Percentiles rank a stretch among this genome's conserved stretches.
phyloP scores from a whole-genome alignment of 2,113 vertebrate genomes.

The Crotophaga sulcirostris region DNA sequence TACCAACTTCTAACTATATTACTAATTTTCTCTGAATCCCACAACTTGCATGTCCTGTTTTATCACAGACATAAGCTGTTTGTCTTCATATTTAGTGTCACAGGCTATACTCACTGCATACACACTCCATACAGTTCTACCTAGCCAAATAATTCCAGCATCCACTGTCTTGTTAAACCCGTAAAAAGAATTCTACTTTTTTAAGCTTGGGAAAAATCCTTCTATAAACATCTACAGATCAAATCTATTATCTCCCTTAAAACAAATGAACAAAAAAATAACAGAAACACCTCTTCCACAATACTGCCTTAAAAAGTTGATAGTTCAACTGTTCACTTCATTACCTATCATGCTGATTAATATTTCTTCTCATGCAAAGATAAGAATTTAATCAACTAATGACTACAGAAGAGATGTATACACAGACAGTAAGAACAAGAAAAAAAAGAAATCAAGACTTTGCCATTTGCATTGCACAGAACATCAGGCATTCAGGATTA shows the following conservation, averaged over 20 bases:
- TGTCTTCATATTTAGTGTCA: background rate
- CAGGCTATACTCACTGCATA: background rate
- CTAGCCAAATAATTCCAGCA: background rate
- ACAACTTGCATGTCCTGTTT: background rate
- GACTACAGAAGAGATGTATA: background rate
- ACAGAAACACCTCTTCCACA: background rate
- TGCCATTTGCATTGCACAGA: background rate
- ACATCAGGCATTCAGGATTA: slow-evolving; percentile 41
- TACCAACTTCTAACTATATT: background rate
- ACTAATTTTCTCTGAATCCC: background rate
- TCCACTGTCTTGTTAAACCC: background rate
- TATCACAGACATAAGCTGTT: background rate
- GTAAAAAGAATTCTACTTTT: background rate
- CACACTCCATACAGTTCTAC: background rate
- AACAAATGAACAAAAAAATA: background rate
- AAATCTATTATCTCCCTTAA: background rate
- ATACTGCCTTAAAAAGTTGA: background rate
- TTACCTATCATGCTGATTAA: background rate
- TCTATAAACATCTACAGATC: background rate
- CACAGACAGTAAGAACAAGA: background rate
- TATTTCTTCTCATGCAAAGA: background rate
- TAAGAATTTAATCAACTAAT: background rate
- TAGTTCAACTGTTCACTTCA: background rate
- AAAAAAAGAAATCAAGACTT: background rate
- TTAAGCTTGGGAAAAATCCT: background rate